Conservation (phyloP, 2,797 vertebrate species). For the Sebastolobus alascanus region DNA sequence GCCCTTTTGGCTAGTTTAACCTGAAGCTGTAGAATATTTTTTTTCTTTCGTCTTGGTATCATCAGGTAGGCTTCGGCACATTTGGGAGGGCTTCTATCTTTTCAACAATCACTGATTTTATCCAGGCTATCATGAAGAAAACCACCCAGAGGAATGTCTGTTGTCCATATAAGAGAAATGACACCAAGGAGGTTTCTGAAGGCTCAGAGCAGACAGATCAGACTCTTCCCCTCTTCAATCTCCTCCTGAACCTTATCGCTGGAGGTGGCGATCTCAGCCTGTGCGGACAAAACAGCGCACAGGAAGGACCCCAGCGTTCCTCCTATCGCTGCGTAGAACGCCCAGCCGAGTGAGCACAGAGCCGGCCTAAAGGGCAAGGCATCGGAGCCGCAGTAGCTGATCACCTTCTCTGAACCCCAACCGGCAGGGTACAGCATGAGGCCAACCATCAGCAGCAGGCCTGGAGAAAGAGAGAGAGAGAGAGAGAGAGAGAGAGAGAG, state of each 20-base stretch:
- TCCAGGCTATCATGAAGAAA: conserved; percentile 13
- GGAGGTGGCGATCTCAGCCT: conserved; percentile 97
- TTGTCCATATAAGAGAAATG: conserved; percentile 11
- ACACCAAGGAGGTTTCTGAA: background rate
- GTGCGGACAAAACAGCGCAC: conserved; percentile 94
- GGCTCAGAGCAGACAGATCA: conserved; percentile 94
- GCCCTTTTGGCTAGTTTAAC: background rate
- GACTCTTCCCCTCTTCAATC: conserved; percentile 96
- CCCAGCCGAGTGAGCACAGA: conserved; percentile 95
- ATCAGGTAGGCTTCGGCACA: background rate
- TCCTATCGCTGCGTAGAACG: conserved; percentile 95
- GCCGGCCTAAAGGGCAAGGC: conserved; percentile 92
- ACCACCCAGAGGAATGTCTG: background rate
- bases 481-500: too few species aligned
- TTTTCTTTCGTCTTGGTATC: background rate
- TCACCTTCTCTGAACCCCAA: conserved; percentile 95
- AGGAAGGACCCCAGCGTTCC: conserved; percentile 93
- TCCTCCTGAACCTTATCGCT: conserved; percentile 98
- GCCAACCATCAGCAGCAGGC: conserved; percentile 95
- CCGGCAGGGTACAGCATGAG: conserved; percentile 97
- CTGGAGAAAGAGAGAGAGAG: conserved; percentile 77
- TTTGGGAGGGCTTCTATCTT: conserved; percentile 4
- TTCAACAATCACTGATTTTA: conserved; percentile 39
- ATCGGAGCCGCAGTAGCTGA: conserved; percentile 90
- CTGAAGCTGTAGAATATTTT: background rate